Evolutionary conservation across 2,113 vertebrate species (phyloP), one percentile per base, ranked within the genome.

Genomic region (Pituophis catenifer): DNA sequence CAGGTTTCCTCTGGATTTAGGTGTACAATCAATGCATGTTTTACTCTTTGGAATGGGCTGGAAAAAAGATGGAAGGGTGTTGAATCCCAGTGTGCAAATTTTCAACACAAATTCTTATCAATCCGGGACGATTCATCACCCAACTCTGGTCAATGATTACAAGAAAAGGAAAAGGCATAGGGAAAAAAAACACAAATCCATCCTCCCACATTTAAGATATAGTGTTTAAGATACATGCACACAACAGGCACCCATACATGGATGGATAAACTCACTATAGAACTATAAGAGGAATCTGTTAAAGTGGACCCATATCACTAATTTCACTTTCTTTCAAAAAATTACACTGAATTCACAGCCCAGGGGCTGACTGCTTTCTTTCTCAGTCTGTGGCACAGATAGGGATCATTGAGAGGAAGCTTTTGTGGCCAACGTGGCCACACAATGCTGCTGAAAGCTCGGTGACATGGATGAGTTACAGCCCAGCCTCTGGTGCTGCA

Each of bases 361-460:
- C 58, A 85, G 48, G 95, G 91, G 95, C 91, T 94, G 95, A 95
- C 95, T 21, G 29, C 95, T 55, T 94, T 92, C 96, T 62, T 94
- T 93, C 96, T 96, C 90, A 94, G 97, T 98, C 96, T 94, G 7
- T 89, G 94, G 95, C 94, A 95, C 92, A 62, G 65, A 93, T 89
- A 91, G 97, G n/a, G 98, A 81, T 98, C 99, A 99, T 97, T 99
- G 99, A 91, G 99, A 99, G 75, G 99, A 99, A 91, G 99, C 99
- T 97, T 99, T 99, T 91, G 99, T 99, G 92, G 99, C 98, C 98
- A 99, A 97, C 0, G 99, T 99, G 94, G 99, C 98, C 62, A 99
- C 99, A 7, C 99, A 99, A 97, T 99, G 99, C 98, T 99, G 99
- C 98, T 99, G 99, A 98, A 99, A 99, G 98, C 98, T 99, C 95